Base-by-base conservation (phyloP, 2,888 invertebrate species). In the Germaria angustata region DNA sequence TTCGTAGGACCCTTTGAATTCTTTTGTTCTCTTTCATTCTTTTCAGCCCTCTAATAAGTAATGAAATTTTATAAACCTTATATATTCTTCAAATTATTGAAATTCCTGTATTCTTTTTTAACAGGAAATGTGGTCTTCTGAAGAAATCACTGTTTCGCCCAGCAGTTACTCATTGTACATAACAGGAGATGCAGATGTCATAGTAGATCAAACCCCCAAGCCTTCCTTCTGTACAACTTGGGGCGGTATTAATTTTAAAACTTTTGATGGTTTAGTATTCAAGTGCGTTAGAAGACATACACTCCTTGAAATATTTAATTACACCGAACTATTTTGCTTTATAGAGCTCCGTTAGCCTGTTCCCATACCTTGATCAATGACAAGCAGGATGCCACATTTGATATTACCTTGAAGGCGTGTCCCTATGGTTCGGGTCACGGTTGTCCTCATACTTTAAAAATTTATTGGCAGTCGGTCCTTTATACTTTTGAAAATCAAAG, bases 191-290 rank as follows among this genome's bases (percentile, higher is more conserved):
- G 59, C 89, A 9, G 86, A 89, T 84, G 86, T 90, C 1, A 84
- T 87, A 6, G 83, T 89, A 7, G 88, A 89, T 81, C 87, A 85
- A 20, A 85, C 88, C 5, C 94, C 95, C 0, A 93, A 93, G 85
- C 93, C 94, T 0, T 95, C 95, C 0, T 92, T 93, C 11, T 97
- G 97, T 87, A 93, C 95, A 72, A 94, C 95, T 1, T 97, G 97
- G 97, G 94, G 95, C 24, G 95, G 95, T 36, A 92, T 93, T 15
- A 96, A 97, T 90, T 95, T 95, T 86, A 95, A 96, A 90, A 96
- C 97, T 0, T 97, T 97, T 87, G 97, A 97, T 91, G 96, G 96
- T 7, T 93, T 93, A 86, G 93, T 96, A 57, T 95, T 93, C 87
- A 94, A 94, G 95, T 95, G 84, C 84, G 87, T 85, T 32, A 2